Evolutionary conservation across 2,797 vertebrate genomes (phyloP).

Genomic region (Muraenolepis orangiensis): DNA sequence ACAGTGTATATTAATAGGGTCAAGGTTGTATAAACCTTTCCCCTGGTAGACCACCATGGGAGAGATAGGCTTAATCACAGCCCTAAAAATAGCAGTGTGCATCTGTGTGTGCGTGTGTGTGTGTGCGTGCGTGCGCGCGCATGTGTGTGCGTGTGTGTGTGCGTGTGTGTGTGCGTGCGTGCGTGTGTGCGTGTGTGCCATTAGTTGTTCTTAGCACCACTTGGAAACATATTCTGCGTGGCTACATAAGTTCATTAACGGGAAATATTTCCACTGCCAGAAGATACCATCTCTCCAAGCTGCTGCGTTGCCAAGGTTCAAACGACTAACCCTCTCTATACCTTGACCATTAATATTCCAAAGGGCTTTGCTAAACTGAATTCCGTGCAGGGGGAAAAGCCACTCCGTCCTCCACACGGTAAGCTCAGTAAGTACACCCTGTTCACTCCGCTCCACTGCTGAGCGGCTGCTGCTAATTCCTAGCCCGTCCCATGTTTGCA

Average conservation of each 20-base stretch:
- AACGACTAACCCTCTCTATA: neutral
- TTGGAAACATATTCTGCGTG: neutral
- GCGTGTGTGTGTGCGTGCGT: too few relatives aligned
- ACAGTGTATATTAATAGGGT: neutral
- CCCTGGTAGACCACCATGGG: constrained; percentile 1
- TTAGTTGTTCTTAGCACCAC: neutral
- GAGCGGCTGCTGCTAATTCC: neutral
- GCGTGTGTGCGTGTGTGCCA: neutral
- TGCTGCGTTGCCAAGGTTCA: neutral
- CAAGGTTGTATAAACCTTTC: constrained; percentile 9
- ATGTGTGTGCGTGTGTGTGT: neutral
- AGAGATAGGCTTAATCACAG: constrained; percentile 7
- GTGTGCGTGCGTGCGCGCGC: neutral
- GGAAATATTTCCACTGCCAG: too few relatives aligned
- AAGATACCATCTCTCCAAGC: neutral
- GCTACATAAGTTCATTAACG: too few relatives aligned
- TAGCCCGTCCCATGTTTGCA: too few relatives aligned
- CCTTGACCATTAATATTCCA: neutral
- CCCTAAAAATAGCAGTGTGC: neutral
- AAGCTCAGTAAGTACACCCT: neutral
- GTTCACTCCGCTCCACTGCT: neutral
- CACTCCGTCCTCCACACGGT: neutral
- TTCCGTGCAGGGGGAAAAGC: neutral
- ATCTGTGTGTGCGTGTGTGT: neutral
- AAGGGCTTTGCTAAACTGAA: neutral